Conservation (phyloP, 1,140 invertebrate genomes). For the Procambarus virginalis region DNA sequence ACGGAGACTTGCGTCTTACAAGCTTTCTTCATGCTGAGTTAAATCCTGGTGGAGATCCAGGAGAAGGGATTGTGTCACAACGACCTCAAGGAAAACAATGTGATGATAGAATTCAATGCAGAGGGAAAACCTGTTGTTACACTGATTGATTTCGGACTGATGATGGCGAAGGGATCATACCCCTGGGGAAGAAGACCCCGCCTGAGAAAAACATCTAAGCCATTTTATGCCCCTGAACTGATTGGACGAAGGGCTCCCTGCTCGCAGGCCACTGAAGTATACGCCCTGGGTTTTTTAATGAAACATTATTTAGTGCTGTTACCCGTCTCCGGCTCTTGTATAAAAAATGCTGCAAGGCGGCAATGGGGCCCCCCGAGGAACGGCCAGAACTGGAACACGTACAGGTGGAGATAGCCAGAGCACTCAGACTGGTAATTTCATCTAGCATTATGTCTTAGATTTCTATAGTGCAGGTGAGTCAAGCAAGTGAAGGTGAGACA, state of each 20-base stretch:
- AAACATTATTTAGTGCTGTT: background rate
- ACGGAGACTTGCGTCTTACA: background rate
- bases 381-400: no score
- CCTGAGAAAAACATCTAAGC: background rate
- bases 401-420: no score
- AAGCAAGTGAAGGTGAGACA: no score
- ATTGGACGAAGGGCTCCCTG: background rate
- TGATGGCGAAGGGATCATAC: background rate
- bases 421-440: no score
- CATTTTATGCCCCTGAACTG: slow-evolving; percentile 15
- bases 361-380: no score
- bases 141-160: slow-evolving; percentile 12
- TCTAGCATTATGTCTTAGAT: no score
- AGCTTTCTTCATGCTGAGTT: background rate
- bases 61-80: slow-evolving; percentile 4
- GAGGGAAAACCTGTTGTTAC: background rate
- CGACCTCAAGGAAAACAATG: slow-evolving; percentile 21
- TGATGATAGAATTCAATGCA: background rate
- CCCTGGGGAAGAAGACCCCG: background rate
- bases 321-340: background rate
- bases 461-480: no score
- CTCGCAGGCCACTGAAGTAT: slow-evolving; percentile 17
- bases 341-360: no score
- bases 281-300: slow-evolving; percentile 13
- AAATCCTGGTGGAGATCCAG: background rate